Base-by-base conservation (phyloP, 2,113 vertebrate species). In the Pituophis catenifer region DNA sequence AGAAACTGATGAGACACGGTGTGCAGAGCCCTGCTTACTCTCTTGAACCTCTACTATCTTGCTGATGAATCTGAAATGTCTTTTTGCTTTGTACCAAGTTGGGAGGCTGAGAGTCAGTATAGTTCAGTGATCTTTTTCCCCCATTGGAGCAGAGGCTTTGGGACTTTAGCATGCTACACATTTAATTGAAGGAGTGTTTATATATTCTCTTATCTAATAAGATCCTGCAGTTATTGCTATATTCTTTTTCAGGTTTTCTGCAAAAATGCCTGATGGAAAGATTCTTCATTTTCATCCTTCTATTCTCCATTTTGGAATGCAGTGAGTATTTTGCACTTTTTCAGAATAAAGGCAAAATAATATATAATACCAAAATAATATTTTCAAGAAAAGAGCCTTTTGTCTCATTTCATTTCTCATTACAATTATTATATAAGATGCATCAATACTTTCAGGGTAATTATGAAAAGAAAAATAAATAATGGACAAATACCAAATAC, bases 241-340 rank as follows among this genome's bases (percentile, higher is more conserved):
- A 70, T 90, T 62, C 85, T 91, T 93, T 97, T 97, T 92, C 97
- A 99, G 99, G 96, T 98, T 99, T 91, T 98, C 98, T 90, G 96
- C 98, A 94, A 99, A 98, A 96, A 96, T 98, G 44, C 97, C 96
- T 94, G 98, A 96, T 97, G 98, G 98, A 96, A 98, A 97, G 96
- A 98, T 98, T 81, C 97, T 99, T 97, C 97, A 98, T 97, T 99
- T 99, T 96, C 98, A 99, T 96, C 99, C 99, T 0, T 98, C 99
- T 91, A 97, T 97, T 93, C 95, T 99, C 97, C 98, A 99, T 97
- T 99, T 99, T 97, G 99, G 99, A 97, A 97, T 97, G 93, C 99
- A 99, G 99, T 99, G 97, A 99, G 99, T 99, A 97, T 97, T 86
- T 95, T 94, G 65, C 0, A 0, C 94, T 58, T 29, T 48, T 88